Evolutionary conservation across 1,140 invertebrate species (phyloP).

Genomic region (Drosophila cardini): DNA sequence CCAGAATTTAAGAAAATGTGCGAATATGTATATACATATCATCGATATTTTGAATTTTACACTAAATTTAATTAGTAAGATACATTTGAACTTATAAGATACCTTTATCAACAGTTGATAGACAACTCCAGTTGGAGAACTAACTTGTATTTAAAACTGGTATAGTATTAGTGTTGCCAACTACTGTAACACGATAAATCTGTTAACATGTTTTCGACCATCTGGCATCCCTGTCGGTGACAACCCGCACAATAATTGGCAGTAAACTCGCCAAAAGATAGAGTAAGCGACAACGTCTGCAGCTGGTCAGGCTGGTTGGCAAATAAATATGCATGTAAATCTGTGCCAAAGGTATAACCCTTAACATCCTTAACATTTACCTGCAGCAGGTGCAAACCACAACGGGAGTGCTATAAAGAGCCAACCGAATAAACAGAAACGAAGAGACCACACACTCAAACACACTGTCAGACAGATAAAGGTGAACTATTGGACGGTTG

Average conservation of each 20-base stretch:
- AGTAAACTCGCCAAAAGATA: neutral
- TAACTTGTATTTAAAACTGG: too few relatives aligned
- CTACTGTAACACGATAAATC: too few relatives aligned
- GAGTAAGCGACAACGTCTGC: conserved; percentile 12
- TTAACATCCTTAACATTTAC: conserved; percentile 17
- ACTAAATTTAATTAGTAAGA: too few relatives aligned
- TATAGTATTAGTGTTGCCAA: too few relatives aligned
- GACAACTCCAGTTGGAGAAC: too few relatives aligned
- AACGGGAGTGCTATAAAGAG: conserved; percentile 39
- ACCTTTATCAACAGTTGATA: too few relatives aligned
- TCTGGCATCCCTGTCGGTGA: neutral
- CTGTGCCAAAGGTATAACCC: conserved; percentile 43
- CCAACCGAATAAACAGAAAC: conserved; percentile 14
- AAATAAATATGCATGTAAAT: conserved; percentile 70
- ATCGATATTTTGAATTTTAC: too few relatives aligned
- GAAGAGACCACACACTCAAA: neutral
- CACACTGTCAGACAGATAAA: neutral
- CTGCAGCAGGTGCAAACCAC: conserved; percentile 51
- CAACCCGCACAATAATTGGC: neutral
- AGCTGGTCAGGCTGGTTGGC: conserved; percentile 36
- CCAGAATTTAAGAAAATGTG: conserved; percentile 60
- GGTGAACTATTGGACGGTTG: neutral
- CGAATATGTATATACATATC: too few relatives aligned
- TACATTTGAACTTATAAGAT: too few relatives aligned
- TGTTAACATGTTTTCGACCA: too few relatives aligned